phyloP scores from a whole-genome alignment of 2,888 invertebrate genomes.

The Stegophylla sp. region DNA sequence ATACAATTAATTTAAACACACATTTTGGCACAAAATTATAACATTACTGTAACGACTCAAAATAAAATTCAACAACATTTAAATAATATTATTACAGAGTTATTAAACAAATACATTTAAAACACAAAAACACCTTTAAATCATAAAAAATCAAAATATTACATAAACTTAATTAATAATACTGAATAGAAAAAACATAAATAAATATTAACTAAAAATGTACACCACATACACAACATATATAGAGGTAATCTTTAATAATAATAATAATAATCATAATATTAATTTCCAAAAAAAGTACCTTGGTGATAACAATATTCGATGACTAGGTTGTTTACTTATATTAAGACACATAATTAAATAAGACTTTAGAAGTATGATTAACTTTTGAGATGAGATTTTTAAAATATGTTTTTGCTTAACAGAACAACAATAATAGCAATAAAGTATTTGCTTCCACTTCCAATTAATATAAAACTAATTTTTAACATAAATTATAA shows the following conservation, averaged over 20 bases:
- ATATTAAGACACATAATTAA: conserved; percentile 9
- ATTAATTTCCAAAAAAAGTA: conserved; percentile 26
- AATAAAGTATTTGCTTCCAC: conserved; percentile 21
- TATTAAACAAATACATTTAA: conserved; percentile 23
- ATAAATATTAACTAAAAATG: conserved; percentile 24
- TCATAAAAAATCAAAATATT: conserved; percentile 5
- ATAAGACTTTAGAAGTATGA: not conserved
- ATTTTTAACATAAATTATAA: conserved; percentile 33
- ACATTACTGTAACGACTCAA: conserved; percentile 38
- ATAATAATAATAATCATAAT: conserved; percentile 18
- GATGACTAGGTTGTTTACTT: conserved; percentile 45
- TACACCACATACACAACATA: conserved; percentile 10
- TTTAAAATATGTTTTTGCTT: conserved; percentile 23
- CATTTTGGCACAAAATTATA: conserved; percentile 56
- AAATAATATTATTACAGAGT: conserved; percentile 36
- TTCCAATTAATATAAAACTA: conserved; percentile 33
- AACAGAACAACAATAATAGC: conserved; percentile 41
- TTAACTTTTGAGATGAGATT: conserved; percentile 32
- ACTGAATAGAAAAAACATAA: conserved; percentile 41
- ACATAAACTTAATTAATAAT: conserved; percentile 54
- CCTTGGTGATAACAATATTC: conserved; percentile 17
- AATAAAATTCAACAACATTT: conserved; percentile 43
- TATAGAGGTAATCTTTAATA: conserved; percentile 6
- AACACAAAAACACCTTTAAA: conserved; percentile 18
- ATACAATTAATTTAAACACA: conserved; percentile 39